Evolutionary conservation across 1,140 invertebrate genomes (phyloP).

Genomic region (Drosophila hydei): DNA sequence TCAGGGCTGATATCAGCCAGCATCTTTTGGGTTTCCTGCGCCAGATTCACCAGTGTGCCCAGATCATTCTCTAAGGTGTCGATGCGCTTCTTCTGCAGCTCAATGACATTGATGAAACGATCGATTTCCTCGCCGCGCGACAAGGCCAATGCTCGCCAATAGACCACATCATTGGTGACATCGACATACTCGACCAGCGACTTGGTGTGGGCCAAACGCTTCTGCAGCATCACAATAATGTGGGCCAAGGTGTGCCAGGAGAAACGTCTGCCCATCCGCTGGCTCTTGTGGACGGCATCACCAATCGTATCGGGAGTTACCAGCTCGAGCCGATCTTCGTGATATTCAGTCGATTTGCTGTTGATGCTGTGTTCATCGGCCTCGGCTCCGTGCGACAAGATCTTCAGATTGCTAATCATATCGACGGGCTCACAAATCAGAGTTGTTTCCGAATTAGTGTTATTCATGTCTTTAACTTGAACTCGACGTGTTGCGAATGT

Average conservation of each 20-base stretch:
- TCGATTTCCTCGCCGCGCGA: slow-evolving; percentile 22
- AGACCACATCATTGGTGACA: slow-evolving; percentile 19
- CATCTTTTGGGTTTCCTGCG: slow-evolving; percentile 52
- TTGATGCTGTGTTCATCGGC: not conserved
- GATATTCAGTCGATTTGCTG: no score
- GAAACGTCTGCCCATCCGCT: not conserved
- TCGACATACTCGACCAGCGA: not conserved
- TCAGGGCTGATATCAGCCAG: slow-evolving; percentile 36
- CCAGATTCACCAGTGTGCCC: slow-evolving; percentile 35
- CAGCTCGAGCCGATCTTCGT: not conserved
- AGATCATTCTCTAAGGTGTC: slow-evolving; percentile 42
- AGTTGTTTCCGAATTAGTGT: not conserved
- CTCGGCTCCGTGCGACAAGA: not conserved
- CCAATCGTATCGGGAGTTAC: not conserved
- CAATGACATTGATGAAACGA: slow-evolving; percentile 36
- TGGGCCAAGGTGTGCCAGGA: slow-evolving; percentile 20
- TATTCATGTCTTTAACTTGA: slow-evolving; percentile 4
- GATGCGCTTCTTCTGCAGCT: slow-evolving; percentile 45
- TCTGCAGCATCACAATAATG: slow-evolving; percentile 34
- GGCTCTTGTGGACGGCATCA: not conserved
- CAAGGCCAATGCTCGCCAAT: slow-evolving; percentile 54
- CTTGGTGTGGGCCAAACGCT: not conserved
- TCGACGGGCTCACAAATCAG: not conserved
- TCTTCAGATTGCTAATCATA: not conserved
- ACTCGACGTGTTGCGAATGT: not conserved